Base-by-base conservation (phyloP, 2,113 vertebrate genomes). In the Calidris pugnax region DNA sequence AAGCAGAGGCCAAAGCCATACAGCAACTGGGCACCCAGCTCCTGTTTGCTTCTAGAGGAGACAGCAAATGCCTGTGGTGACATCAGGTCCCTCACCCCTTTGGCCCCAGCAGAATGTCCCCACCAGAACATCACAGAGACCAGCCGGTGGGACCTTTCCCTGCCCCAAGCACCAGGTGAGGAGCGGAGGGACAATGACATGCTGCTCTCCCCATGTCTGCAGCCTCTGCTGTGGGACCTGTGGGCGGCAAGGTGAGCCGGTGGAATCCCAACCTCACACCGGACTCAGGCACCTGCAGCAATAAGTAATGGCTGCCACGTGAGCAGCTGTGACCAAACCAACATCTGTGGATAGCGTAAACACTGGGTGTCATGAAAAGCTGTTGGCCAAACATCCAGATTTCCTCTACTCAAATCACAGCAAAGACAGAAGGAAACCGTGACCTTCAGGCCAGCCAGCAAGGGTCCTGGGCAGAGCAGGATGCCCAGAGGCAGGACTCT, bases 71-170 rank as follows among this genome's bases (percentile, higher is more conserved):
- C 15, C 57, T 30, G 32, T 35, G 53, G 39, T n/a, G 87, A 35
- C 35, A 71, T 41, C 8, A 27, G 63, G 32, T 63, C 41, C 27
- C 64, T 66, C 24, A 24, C 4, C 20, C 41, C n/a, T 45, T 89
- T 55, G 32, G 0, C 23, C 16, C 10, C 26, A 63, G 24, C 64
- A 76, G 39, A 67, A 33, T 9, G 12, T 51, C 22, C 24, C 11
- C 1, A 2, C 14, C 12, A 63, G 33, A n/a, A 67, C 23, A 24
- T 1, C 0, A 47, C 2, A 2, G 35, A 22, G 33, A 72, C 28
- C 1, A 4, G 5, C 6, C 45, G 26, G 17, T 39, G 21, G 14
- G 13, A 23, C 20, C n/a, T 85, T 63, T 32, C 57, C 45, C 27
- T 72, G 39, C 24, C 35, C 45, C 28, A 73, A 64, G 69, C 3